phyloP scores from a whole-genome alignment of 1,140 invertebrate species.

The Antheraea pernyi region DNA sequence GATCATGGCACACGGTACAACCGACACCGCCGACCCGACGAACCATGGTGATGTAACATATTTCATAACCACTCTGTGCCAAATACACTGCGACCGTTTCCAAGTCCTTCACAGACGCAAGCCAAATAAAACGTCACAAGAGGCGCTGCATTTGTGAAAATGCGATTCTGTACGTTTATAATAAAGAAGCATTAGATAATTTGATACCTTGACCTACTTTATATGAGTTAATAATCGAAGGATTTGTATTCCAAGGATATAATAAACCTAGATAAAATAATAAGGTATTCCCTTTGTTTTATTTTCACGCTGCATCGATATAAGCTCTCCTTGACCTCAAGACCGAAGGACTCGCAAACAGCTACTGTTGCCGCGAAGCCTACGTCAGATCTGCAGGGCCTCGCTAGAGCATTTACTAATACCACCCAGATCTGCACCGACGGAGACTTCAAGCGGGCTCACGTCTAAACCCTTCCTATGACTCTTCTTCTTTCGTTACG shows the following conservation, averaged over 20 bases:
- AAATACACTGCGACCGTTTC: neutral
- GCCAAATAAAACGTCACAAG: no score
- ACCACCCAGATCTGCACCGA: slow-evolving; percentile 92
- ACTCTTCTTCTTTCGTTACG: slow-evolving; percentile 44
- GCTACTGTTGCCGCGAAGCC: slow-evolving; percentile 95
- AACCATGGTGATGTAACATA: slow-evolving; percentile 10
- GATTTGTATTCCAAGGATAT: no score
- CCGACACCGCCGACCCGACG: slow-evolving; percentile 7
- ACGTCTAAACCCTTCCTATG: slow-evolving; percentile 85
- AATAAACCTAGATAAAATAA: no score
- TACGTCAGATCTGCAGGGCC: slow-evolving; percentile 91
- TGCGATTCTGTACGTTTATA: no score
- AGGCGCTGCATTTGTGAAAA: no score
- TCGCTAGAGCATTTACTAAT: slow-evolving; percentile 94
- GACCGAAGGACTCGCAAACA: slow-evolving; percentile 94
- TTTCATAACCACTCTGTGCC: neutral
- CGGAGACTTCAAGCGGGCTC: slow-evolving; percentile 88
- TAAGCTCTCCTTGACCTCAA: slow-evolving; percentile 86
- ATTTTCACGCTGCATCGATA: slow-evolving; percentile 78
- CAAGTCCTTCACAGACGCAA: neutral
- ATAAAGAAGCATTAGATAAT: no score
- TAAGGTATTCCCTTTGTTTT: slow-evolving; percentile 81
- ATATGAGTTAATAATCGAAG: no score
- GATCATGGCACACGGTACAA: slow-evolving; percentile 23
- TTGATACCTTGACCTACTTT: no score